These are phyloP conservation scores for Pagetopsis macropterus DNA, from an alignment of 2,797 vertebrate species.

Conservation along the genomic window DNA sequence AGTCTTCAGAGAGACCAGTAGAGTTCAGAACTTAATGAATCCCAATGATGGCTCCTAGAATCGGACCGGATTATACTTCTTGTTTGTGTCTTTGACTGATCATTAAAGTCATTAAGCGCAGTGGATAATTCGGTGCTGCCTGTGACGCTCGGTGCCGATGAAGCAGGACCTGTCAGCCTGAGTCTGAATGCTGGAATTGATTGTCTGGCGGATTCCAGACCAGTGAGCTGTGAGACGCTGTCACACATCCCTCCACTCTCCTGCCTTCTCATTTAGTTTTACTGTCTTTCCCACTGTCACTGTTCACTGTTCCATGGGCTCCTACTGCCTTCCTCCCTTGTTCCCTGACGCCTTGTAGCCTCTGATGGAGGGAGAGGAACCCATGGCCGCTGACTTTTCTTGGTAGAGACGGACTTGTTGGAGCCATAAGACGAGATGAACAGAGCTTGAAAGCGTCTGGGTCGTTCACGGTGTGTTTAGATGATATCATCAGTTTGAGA, in stretches of 20 bases:
- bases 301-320: slow-evolving; percentile 27
- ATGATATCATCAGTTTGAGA: slow-evolving; percentile 74
- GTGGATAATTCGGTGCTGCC: slow-evolving; percentile 27
- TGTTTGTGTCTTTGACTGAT: neutral
- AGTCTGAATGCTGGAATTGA: slow-evolving; percentile 66
- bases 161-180: slow-evolving; percentile 48
- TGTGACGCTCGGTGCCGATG: slow-evolving; percentile 28
- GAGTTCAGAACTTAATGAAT: slow-evolving; percentile 2
- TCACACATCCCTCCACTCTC: slow-evolving; percentile 17
- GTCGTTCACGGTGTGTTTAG: slow-evolving; percentile 57
- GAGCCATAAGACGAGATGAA: slow-evolving; percentile 67
- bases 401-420: slow-evolving; percentile 39
- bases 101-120: slow-evolving; percentile 18
- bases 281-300: slow-evolving; percentile 52
- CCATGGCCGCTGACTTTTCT: slow-evolving; percentile 52
- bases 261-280: slow-evolving; percentile 50
- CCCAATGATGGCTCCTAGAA: neutral
- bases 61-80: neutral
- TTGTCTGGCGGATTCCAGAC: slow-evolving; percentile 69
- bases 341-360: slow-evolving; percentile 41
- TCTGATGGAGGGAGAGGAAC: slow-evolving; percentile 50
- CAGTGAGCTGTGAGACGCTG: slow-evolving; percentile 65
- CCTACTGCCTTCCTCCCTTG: slow-evolving; percentile 18
- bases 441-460: slow-evolving; percentile 60
- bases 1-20: no score